Evolutionary conservation across 37 sponge, comb jelly and placozoan species (phyloP).

Genomic region (Agelas oroides): DNA sequence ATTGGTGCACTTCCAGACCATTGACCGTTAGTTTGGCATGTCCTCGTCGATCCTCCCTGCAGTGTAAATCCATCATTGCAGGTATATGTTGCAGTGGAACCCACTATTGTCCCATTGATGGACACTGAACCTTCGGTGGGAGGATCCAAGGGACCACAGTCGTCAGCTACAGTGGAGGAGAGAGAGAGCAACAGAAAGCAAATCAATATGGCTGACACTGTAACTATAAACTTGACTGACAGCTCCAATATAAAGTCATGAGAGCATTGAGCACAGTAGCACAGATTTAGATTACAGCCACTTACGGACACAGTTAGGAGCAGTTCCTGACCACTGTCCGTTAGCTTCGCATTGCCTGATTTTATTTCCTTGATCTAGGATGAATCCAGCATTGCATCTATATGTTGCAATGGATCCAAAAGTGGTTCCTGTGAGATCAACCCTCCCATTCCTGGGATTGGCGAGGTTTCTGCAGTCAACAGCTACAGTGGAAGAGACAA

Average conservation of each 20-base stretch:
- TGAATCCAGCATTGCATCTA: constrained; percentile 55
- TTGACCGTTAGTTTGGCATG: constrained; percentile 13
- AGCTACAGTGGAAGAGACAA: constrained; percentile 9
- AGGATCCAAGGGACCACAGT: neutral
- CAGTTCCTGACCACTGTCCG: constrained; percentile 66
- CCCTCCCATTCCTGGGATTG: constrained; percentile 47
- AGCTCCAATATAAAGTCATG: no score
- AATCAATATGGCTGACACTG: no score
- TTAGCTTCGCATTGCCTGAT: constrained; percentile 38
- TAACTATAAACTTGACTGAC: constrained; percentile 13
- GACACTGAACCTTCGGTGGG: neutral
- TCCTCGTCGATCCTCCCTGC: constrained; percentile 5
- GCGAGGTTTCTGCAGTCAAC: constrained; percentile 56
- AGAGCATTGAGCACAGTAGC: neutral
- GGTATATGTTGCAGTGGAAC: constrained; percentile 7
- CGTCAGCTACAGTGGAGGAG: constrained; percentile 22
- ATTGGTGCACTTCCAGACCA: constrained; percentile 30
- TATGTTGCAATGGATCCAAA: constrained; percentile 41
- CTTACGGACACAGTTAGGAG: constrained; percentile 63
- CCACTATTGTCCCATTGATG: neutral
- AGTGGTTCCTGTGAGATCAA: constrained; percentile 17
- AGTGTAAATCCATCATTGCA: constrained; percentile 24
- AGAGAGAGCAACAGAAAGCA: no score
- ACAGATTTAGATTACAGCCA: no score
- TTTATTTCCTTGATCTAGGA: constrained; percentile 29